phyloP scores from a whole-genome alignment of 2,797 vertebrate species.

The Diglossa cyanea region DNA sequence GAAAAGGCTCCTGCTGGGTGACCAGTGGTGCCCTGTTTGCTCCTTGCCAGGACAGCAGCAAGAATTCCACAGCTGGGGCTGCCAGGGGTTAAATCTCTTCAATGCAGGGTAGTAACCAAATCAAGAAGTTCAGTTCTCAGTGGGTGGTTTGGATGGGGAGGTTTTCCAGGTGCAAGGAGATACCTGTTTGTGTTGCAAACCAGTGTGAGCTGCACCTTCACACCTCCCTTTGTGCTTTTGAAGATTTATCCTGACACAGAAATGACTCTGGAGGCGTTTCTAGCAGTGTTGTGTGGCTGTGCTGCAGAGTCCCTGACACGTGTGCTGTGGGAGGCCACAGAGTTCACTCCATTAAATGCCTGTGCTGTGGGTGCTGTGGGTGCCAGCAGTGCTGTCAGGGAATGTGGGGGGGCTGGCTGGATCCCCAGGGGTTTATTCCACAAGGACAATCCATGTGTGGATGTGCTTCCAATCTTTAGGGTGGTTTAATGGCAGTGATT shows the following conservation, averaged over 20 bases:
- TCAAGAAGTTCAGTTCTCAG: fast-evolving
- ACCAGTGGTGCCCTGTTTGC: not conserved
- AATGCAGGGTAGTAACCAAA: fast-evolving
- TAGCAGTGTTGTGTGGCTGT: not conserved
- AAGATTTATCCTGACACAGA: not conserved
- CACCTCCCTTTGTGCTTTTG: not conserved
- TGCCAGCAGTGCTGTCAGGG: not conserved
- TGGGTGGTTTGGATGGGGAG: not conserved
- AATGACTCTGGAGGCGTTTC: not conserved
- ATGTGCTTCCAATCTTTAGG: not conserved
- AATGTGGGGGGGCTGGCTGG: not conserved
- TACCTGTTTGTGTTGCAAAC: not conserved
- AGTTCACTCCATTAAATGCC: not conserved
- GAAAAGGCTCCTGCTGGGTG: not conserved
- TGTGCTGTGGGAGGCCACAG: not conserved
- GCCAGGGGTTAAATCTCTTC: not conserved
- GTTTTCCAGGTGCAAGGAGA: not conserved
- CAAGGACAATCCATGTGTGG: not conserved
- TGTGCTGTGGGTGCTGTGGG: not conserved
- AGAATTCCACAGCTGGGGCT: not conserved
- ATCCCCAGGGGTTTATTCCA: not conserved
- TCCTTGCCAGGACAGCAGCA: not conserved
- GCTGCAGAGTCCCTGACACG: not conserved
- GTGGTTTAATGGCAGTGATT: not conserved
- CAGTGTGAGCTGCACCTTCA: not conserved